Evolutionary conservation across 2,888 invertebrate species (phyloP), one percentile per base, ranked within the genome.

Genomic region (Melanostoma mellinum): DNA sequence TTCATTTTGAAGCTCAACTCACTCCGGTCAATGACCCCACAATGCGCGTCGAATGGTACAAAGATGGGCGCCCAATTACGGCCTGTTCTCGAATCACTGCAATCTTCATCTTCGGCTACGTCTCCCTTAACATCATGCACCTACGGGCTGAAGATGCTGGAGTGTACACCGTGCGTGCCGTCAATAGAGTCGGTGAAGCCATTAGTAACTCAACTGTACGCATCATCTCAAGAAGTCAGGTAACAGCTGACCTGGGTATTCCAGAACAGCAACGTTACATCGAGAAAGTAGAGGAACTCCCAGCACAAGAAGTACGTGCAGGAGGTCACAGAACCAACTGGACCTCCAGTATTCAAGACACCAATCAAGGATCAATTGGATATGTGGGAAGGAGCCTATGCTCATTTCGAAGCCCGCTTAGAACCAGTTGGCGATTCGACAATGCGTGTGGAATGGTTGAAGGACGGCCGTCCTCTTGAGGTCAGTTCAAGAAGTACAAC

Each of bases 101-200:
- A 91, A 97, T 97, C 94, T 97, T 97, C 94, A 99, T 98, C 95
- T 98, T 99, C 94, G 98, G 98, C 91, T 98, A 98, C 94, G 98
- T 98, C 93, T 97, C 98, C 93, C 95, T 99, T 90, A 98, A 98
- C 93, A 98, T 99, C 92, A 94, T 98, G 95, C 98, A 98, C 95
- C 96, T 98, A 94, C 96, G 98, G 93, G 95, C 96, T 93, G 99
- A 99, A 95, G 99, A 99, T 95, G 95, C 97, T 90, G 98, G 98
- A 92, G 95, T 96, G 92, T 98, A 98, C 89, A 97, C 97, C 88
- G 96, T 96, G 90, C 95, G 97, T 89, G 98, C 97, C 92, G 95
- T 96, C 87, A 98, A 98, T 91, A 95, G 96, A 90, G 93, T 96
- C 89, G 98, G 98, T 87, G 97, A 98, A 93, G 97, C 97, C 87